Conservation (phyloP, 2,888 invertebrate genomes). For the Bellardia pandia region DNA sequence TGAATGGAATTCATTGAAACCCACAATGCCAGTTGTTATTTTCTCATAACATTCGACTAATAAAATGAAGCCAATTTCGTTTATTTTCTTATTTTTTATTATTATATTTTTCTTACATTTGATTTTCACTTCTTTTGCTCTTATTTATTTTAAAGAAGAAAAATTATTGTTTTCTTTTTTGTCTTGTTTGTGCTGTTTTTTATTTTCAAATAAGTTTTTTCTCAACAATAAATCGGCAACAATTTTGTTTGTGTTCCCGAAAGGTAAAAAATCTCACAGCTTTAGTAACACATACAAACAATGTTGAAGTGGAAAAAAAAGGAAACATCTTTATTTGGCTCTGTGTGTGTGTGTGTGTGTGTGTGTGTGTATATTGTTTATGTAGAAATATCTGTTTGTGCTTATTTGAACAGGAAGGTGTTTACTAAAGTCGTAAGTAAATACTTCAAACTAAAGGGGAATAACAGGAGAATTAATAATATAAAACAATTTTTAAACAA, state of each 20-base stretch:
- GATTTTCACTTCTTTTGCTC: neutral
- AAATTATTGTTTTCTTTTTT: neutral
- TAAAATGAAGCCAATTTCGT: neutral
- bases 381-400: neutral
- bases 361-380: neutral
- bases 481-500: neutral
- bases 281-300: neutral
- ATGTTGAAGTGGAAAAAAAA: neutral
- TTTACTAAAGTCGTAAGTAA: neutral
- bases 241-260: neutral
- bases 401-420: conserved; percentile 1
- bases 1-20: neutral
- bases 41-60: neutral
- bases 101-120: neutral
- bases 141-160: neutral
- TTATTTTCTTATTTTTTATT: neutral
- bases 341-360: neutral
- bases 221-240: conserved; percentile 17
- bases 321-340: neutral
- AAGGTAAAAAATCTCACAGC: conserved; percentile 7
- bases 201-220: conserved; percentile 4
- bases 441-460: neutral
- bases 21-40: neutral
- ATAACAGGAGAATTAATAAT: neutral
- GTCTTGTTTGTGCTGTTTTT: neutral